Base-by-base conservation (phyloP, 1,140 invertebrate species). In the Drosophila auraria region DNA sequence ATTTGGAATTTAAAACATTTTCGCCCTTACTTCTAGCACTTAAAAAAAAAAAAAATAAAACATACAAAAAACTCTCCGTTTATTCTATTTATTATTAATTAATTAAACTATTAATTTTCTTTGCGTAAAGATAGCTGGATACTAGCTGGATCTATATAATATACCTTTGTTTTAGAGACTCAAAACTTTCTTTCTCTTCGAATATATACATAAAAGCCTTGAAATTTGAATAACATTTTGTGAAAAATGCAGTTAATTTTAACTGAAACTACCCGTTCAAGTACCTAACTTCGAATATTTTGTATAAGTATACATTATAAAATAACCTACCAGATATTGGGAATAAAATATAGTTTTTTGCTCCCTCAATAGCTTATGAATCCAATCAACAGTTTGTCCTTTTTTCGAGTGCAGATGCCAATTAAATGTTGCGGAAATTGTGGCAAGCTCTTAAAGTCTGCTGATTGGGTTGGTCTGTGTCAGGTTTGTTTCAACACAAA, bases 351-450 rank as follows among this genome's bases (percentile, higher is more conserved):
- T 30, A 30, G 27, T 30, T 33, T 2, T 33, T 33, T 33, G 17
- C 33, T 23, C 33, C 4, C 36, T n/a, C 20, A 57, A 56, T 5
- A 23, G 33, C 23, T 56, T 38, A 38, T 40, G 15, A 42, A n/a
- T 23, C 53, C 53, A 38, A 38, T 56, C 33, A 11, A 23, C 20
- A 9, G 14, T 9, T 40, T 57, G 36, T 25, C 36, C 40, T 58
- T 58, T 58, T 25, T 66, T 23, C 8, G 15, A 36, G 58, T 66
- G 63, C 58, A 49, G 45, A 44, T 71, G 73, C 54, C 81, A 89
- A 84, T 79, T 78, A 89, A 90, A 81, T 75, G 70, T 66, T 78
- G 86, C 83, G 83, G 86, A 87, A 87, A 90, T 90, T 87, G 86
- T 84, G 83, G 83, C 64, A 64, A 66, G 71, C 73, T 90, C 75